Evolutionary conservation across 2,888 invertebrate genomes (phyloP).

Genomic region (Platerodrilus igneus): DNA sequence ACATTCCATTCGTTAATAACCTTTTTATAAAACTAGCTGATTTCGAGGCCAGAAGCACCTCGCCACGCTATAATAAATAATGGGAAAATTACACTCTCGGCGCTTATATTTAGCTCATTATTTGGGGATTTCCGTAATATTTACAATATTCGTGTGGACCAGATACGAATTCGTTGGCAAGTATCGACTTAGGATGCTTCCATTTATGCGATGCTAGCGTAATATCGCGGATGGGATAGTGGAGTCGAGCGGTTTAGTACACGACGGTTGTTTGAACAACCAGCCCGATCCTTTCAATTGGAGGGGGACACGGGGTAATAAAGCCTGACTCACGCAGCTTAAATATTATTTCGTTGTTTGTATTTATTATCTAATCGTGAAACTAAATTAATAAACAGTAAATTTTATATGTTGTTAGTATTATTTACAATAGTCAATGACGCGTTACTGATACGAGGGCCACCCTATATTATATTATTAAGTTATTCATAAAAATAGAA

Average conservation of each 20-base stretch:
- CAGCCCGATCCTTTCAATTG: conserved; percentile 32
- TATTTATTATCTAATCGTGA: conserved; percentile 7
- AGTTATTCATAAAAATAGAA: no score
- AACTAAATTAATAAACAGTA: neutral
- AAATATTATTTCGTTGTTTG: conserved; percentile 41
- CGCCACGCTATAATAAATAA: conserved; percentile 17
- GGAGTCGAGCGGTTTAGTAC: conserved; percentile 42
- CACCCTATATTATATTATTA: no score
- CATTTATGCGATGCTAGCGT: conserved; percentile 44
- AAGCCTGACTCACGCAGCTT: conserved; percentile 43
- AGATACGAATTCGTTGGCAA: conserved; percentile 29
- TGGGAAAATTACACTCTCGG: conserved; percentile 26
- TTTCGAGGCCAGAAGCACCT: conserved; percentile 10
- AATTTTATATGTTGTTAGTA: conserved; percentile 2
- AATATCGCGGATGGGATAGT: conserved; percentile 45
- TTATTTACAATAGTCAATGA: no score
- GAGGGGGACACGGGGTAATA: conserved; percentile 30
- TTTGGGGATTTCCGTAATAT: conserved; percentile 14
- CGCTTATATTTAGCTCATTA: conserved; percentile 17
- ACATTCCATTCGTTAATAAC: conserved; percentile 31
- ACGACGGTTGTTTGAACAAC: conserved; percentile 47
- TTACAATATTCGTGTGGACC: conserved; percentile 17
- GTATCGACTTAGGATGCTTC: conserved; percentile 44
- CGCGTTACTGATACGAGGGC: no score
- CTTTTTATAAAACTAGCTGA: conserved; percentile 19